phyloP scores from a whole-genome alignment of 2,888 invertebrate genomes.

The Ochlodes sylvanus region DNA sequence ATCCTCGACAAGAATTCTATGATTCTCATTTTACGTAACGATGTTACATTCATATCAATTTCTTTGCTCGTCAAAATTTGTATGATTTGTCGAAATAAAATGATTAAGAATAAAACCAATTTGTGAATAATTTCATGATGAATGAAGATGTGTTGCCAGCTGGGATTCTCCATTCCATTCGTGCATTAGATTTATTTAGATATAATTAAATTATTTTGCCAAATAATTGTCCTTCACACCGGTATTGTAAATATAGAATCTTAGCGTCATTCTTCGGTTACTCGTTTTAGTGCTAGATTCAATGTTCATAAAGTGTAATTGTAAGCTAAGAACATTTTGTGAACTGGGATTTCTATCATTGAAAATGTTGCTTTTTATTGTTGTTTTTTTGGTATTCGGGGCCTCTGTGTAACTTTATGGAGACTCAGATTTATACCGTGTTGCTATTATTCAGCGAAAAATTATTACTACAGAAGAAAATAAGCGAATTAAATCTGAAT shows the following conservation, averaged over 20 bases:
- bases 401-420: not conserved
- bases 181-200: slow-evolving; percentile 57
- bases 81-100: slow-evolving; percentile 1
- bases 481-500: slow-evolving; percentile 5
- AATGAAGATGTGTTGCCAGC: slow-evolving; percentile 31
- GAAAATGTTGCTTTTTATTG: slow-evolving; percentile 43
- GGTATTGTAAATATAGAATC: slow-evolving; percentile 72
- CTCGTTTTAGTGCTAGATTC: slow-evolving; percentile 58
- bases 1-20: slow-evolving; percentile 28
- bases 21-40: not conserved
- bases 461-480: not conserved
- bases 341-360: slow-evolving; percentile 47
- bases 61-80: not conserved
- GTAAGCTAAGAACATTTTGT: slow-evolving; percentile 43
- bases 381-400: slow-evolving; percentile 37
- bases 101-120: not conserved
- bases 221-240: slow-evolving; percentile 70
- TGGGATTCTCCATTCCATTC: slow-evolving; percentile 46
- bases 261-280: slow-evolving; percentile 57
- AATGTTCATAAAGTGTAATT: slow-evolving; percentile 49
- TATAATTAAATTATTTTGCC: slow-evolving; percentile 78
- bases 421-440: not conserved
- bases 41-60: not conserved
- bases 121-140: not conserved
- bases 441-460: too few species aligned